Evolutionary conservation across 2,888 invertebrate species (phyloP), one percentile per base, ranked within the genome.

Genomic region (Tachina lurida): DNA sequence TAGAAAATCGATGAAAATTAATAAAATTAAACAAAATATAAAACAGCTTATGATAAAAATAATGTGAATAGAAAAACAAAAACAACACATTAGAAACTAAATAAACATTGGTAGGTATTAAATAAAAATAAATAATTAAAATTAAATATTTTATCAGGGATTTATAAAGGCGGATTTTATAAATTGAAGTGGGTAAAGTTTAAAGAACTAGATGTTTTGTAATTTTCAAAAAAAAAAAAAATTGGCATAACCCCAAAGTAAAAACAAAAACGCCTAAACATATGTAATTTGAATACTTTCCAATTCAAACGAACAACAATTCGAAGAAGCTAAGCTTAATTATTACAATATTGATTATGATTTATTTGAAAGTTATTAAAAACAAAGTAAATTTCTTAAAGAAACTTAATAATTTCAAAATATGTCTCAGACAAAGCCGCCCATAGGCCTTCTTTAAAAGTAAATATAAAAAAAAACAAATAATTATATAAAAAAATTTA

Each of bases 111-210:
- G 71, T 76, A 85, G 77, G 75, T 81, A 86, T 78, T 86, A 60
- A 62, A 70, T 68, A 58, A 74, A 22, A 39, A 75, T 63, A 70
- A 87, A 39, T 60, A 74, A 80, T 62, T 65, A 70, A 77, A 84
- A 87, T 87, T 86, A 84, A 87, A 79, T 83, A 87, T 87, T 88
- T 88, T 88, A 90, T 89, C 90, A 91, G 91, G 91, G 90, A 91
- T 90, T 91, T 90, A 89, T 87, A 75, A 86, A 63, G 84, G 86
- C 83, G 86, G 86, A 86, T 82, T 78, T 82, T 83, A 77, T 78
- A 77, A 78, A 78, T 78, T 75, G 67, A 85, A 71, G 81, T 82
- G 79, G 81, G 80, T 75, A 78, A 22, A 71, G 58, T 60, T 80
- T 70, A 52, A 31, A 58, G 41, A 65, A 15, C 10, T 47, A 60